Base-by-base conservation (phyloP, 1,140 invertebrate genomes). In the Zaprionus capensis region DNA sequence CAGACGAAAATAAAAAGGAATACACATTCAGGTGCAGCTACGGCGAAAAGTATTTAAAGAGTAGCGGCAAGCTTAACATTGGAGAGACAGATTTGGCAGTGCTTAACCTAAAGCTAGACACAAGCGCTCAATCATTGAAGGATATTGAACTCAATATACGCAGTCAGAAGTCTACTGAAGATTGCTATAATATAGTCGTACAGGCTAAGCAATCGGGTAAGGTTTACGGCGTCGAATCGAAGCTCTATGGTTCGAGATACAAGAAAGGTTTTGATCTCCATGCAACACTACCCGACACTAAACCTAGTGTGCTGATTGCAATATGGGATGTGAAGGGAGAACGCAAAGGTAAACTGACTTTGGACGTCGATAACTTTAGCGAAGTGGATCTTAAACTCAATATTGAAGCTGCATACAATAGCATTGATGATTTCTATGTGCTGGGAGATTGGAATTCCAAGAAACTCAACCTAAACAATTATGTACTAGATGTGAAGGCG, bases 341-440 rank as follows among this genome's bases (percentile, higher is more conserved):
- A 0, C 93, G 92, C 9, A 94, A 96, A 81, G 94, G 94, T 41
- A 94, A 94, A 66, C 86, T 94, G 65, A 93, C 94, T 24, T 41
- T 94, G 3, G 94, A 94, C 64, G 56, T 95, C 0, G 91, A 94
- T 38, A 94, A 95, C 72, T 70, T 94, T 51, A 80, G 82, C 9
- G 93, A 95, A 41, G 93, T 95, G 65, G 90, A 93, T 66, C 79
- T 95, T 0, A 93, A 94, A 58, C 81, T 93, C 2, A 93, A 93
- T 41, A 74, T 93, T 4, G 95, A 96, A 63, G 93, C 93, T 0
- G 94, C 94, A 22, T 86, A 96, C 0, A 93, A 93, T 9, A 94
- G 93, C 49, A 92, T 96, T n/a, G 96, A 97, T 51, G 94, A 96
- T 69, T 95, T 96, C 56, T 91, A 93, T 38, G 86, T 97, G 17